Conservation (phyloP, 2,797 vertebrate species). For the Gallirallus australis region DNA sequence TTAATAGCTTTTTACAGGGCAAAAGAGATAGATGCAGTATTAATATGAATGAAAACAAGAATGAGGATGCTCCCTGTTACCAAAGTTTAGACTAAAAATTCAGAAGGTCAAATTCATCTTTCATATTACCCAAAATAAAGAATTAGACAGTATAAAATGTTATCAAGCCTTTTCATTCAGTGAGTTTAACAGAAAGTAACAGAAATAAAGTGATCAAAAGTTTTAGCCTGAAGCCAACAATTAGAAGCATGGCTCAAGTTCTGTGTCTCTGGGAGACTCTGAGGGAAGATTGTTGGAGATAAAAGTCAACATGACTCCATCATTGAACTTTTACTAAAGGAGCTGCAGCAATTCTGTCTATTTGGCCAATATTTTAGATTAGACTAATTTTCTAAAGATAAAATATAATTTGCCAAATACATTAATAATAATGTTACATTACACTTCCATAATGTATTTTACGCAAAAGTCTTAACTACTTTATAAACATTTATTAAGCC, state of each 20-base stretch:
- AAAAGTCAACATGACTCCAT: conserved; percentile 31
- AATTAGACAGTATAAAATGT: conserved; percentile 60
- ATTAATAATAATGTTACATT: conserved; percentile 30
- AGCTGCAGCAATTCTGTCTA: background rate
- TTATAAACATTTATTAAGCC: conserved; percentile 37
- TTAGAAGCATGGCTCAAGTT: conserved; percentile 34
- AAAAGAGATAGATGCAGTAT: conserved; percentile 64
- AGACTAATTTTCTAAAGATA: conserved; percentile 53
- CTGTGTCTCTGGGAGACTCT: conserved; percentile 13
- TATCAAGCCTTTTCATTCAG: conserved; percentile 56
- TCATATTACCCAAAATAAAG: conserved; percentile 56
- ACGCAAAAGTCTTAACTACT: background rate
- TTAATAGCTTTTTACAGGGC: conserved; percentile 58
- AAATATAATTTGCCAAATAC: conserved; percentile 47
- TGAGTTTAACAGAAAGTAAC: conserved; percentile 42
- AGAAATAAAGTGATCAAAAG: conserved; percentile 55
- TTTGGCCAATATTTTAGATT: conserved; percentile 46
- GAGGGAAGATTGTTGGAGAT: conserved; percentile 32
- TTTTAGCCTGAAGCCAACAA: conserved; percentile 65
- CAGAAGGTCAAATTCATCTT: conserved; percentile 66
- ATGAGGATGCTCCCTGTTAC: conserved; percentile 60
- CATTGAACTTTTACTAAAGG: background rate
- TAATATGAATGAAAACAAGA: conserved; percentile 76
- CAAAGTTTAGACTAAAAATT: conserved; percentile 62
- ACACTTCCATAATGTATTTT: background rate